A percentile compares a stretch with the other conserved stretches of the same genome.
Evolutionary conservation across 2,797 vertebrate genomes (phyloP).

Genomic region (Enteromius trimaculatus): DNA sequence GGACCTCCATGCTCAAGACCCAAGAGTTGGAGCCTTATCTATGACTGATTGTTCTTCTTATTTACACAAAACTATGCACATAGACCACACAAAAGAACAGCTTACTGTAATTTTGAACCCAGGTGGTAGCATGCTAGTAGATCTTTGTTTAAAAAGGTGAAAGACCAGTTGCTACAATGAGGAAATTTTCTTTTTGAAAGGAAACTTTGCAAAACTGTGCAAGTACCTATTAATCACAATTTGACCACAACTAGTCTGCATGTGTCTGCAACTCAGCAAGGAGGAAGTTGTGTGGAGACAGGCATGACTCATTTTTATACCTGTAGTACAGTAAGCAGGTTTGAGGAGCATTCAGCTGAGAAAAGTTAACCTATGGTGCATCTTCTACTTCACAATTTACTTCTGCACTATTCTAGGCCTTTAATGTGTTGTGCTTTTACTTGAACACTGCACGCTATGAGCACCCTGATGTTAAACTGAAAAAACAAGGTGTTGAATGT

Average conservation of each 20-base stretch:
- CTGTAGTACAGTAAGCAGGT: constrained; percentile 27
- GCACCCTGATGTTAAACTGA: not conserved
- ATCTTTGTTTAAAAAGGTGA: not conserved
- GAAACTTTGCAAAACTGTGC: constrained; percentile 6
- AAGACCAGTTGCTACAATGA: not conserved
- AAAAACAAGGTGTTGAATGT: not conserved
- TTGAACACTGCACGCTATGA: not conserved
- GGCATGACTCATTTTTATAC: constrained; percentile 5
- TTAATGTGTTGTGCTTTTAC: too few species aligned
- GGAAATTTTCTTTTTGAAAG: not conserved
- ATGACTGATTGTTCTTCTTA: not conserved
- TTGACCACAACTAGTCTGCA: constrained; percentile 16
- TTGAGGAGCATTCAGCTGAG: not conserved
- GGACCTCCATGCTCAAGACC: not conserved
- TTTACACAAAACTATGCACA: constrained; percentile 9
- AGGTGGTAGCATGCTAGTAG: not conserved
- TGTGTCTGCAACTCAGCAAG: constrained; percentile 1
- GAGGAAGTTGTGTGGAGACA: constrained; percentile 34
- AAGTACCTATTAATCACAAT: constrained; percentile 10
- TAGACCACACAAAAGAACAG: not conserved
- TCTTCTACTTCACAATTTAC: not conserved
- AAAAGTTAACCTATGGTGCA: not conserved
- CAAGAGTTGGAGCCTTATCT: constrained; percentile 2
- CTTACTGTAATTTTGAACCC: not conserved
- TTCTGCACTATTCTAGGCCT: not conserved